Percentiles rank a stretch among this genome's conserved stretches.
These are phyloP conservation scores for Chiroxiphia lanceolata DNA, from an alignment of 2,797 vertebrate genomes.

Conservation along the genomic window DNA sequence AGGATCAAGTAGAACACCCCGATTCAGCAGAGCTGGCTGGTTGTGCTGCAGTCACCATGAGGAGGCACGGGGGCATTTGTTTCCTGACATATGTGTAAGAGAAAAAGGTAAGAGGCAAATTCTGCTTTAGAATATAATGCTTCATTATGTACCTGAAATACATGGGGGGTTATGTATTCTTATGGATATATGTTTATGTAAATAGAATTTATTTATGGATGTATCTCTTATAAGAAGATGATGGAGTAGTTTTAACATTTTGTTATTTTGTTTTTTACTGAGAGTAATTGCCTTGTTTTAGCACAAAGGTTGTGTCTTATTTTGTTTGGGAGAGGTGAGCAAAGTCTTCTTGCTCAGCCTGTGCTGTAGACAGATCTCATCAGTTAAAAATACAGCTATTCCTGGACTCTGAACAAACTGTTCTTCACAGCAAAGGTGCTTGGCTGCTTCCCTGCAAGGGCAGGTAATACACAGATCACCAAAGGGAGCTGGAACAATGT, in stretches of 20 bases:
- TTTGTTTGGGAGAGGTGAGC: not conserved
- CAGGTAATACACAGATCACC: not conserved
- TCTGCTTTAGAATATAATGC: not conserved
- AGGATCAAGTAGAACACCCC: slow-evolving; percentile 68
- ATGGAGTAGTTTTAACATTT: slow-evolving; percentile 17
- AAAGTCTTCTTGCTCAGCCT: not conserved
- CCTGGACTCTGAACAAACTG: slow-evolving; percentile 33
- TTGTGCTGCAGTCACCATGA: slow-evolving; percentile 71
- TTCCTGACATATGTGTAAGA: slow-evolving; percentile 66
- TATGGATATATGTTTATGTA: not conserved
- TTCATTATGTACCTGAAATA: not conserved
- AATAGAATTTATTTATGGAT: not conserved
- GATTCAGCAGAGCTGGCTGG: slow-evolving; percentile 71
- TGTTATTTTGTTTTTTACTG: not conserved
- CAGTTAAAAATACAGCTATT: slow-evolving; percentile 9
- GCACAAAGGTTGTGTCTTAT: not conserved
- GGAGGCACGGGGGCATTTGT: slow-evolving; percentile 65
- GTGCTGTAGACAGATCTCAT: not conserved
- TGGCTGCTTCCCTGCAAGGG: not conserved
- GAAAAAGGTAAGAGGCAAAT: slow-evolving; percentile 72
- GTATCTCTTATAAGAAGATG: not conserved
- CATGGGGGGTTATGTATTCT: not conserved
- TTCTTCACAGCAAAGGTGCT: not conserved
- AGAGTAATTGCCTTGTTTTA: not conserved
- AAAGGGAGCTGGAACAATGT: not conserved